phyloP scores from a whole-genome alignment of 2,113 vertebrate genomes.

The Brachyistius frenatus region DNA sequence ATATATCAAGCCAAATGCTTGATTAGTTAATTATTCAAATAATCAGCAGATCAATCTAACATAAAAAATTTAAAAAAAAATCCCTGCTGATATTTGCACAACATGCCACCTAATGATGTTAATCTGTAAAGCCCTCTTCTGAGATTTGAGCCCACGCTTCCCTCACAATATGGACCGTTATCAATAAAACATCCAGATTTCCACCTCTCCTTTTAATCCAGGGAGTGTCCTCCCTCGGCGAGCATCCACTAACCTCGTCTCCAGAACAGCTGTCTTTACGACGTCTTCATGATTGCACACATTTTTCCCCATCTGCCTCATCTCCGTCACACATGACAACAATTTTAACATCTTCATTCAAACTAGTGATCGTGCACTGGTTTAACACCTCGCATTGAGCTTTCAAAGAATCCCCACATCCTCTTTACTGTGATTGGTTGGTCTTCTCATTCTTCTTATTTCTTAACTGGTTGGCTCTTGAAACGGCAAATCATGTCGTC shows the following conservation, averaged over 20 bases:
- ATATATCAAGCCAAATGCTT: too few species aligned
- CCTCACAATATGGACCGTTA: not conserved
- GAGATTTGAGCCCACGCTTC: not conserved
- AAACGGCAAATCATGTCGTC: too few species aligned
- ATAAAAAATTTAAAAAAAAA: too few species aligned
- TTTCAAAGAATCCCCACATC: too few species aligned
- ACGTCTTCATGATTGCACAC: not conserved
- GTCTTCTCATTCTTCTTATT: too few species aligned
- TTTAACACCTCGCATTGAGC: not conserved
- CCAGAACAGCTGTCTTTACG: constrained; percentile 5
- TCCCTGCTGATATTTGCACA: too few species aligned
- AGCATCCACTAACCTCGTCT: not conserved
- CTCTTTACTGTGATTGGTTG: too few species aligned
- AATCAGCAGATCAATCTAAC: too few species aligned
- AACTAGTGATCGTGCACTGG: too few species aligned
- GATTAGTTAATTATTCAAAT: too few species aligned
- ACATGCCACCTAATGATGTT: not conserved
- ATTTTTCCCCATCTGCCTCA: not conserved
- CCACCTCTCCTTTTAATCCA: not conserved
- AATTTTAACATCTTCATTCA: not conserved
- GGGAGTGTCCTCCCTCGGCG: not conserved
- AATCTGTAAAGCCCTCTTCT: not conserved
- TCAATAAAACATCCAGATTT: not conserved
- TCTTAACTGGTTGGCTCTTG: too few species aligned
- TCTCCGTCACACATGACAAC: not conserved